These are phyloP conservation scores for Alouatta palliata DNA, from an alignment of 2,113 vertebrate species.

Conservation along the genomic window DNA sequence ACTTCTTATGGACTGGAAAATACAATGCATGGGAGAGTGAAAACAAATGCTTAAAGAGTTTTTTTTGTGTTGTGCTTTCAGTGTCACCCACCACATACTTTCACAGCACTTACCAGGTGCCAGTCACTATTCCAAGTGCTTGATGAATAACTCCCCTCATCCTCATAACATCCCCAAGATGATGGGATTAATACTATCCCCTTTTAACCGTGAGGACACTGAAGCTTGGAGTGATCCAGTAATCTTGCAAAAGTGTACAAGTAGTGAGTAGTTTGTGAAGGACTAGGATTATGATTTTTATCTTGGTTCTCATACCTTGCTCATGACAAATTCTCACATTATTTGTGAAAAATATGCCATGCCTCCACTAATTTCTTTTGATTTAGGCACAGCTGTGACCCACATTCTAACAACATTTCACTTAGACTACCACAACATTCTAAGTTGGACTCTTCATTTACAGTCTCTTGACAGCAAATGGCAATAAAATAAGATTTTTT, in stretches of 20 bases:
- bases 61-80: neutral
- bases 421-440: neutral
- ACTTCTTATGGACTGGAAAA: neutral
- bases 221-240: neutral
- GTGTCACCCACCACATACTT: neutral
- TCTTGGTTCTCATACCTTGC: neutral
- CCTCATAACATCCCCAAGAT: neutral
- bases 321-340: neutral
- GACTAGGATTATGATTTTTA: neutral
- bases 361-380: neutral
- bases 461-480: neutral
- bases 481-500: neutral
- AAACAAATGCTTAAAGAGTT: neutral
- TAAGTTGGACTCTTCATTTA: neutral
- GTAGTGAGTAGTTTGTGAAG: neutral
- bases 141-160: neutral
- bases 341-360: neutral
- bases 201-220: neutral
- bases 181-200: neutral
- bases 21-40: neutral
- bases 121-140: neutral
- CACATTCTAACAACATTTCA: neutral
- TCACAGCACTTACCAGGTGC: neutral
- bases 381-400: neutral
- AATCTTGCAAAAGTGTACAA: neutral